phyloP scores from a whole-genome alignment of 2,888 invertebrate species.

The Lepidocyrtoides sp. region DNA sequence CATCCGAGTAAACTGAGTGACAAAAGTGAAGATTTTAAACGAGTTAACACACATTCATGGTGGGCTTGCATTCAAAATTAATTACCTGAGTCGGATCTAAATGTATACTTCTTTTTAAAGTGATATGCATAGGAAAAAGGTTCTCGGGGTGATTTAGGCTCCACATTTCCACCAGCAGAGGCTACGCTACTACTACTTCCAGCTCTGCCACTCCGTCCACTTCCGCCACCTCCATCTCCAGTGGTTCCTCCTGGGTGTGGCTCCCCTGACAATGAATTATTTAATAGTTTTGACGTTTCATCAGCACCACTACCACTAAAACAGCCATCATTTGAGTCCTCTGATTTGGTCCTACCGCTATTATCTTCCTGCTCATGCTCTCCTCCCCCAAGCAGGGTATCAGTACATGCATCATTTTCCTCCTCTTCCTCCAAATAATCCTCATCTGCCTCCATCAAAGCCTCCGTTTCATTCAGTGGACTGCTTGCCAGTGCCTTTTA shows the following conservation, averaged over 20 bases:
- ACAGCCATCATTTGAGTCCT: constrained; percentile 62
- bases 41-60: no score
- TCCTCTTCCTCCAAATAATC: constrained; percentile 42
- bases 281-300: constrained; percentile 75
- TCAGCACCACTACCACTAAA: constrained; percentile 29
- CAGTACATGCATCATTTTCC: constrained; percentile 46
- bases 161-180: neutral
- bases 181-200: constrained; percentile 39
- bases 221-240: constrained; percentile 39
- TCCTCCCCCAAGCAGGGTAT: constrained; percentile 33
- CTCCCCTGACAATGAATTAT: constrained; percentile 70
- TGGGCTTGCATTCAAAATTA: no score
- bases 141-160: constrained; percentile 75
- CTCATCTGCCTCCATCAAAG: constrained; percentile 74
- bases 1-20: constrained; percentile 85
- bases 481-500: constrained; percentile 62
- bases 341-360: constrained; percentile 71
- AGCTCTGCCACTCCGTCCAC: neutral
- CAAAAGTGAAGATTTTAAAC: no score
- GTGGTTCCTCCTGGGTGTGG: constrained; percentile 30
- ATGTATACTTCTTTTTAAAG: constrained; percentile 85
- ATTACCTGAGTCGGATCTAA: constrained; percentile 85
- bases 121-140: constrained; percentile 83
- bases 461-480: constrained; percentile 67
- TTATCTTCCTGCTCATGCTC: constrained; percentile 45